phyloP scores from a whole-genome alignment of 2,113 vertebrate genomes.

The Epinephelus cyanopodus region DNA sequence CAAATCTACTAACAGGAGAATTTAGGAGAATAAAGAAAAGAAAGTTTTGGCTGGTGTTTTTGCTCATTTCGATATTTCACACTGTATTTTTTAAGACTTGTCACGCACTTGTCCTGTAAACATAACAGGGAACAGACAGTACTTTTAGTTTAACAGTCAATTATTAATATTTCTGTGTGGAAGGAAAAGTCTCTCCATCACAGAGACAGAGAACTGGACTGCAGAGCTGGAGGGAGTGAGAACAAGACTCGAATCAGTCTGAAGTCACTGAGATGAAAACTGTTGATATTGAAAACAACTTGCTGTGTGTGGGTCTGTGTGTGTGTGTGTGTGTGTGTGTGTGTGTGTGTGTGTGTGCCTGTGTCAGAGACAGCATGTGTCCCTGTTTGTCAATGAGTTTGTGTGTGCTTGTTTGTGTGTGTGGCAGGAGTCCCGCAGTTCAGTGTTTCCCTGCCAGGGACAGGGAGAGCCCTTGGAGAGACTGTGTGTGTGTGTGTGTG shows the following conservation, averaged over 20 bases:
- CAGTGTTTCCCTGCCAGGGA: conserved; percentile 61
- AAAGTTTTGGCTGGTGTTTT: neutral
- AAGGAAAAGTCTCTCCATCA: neutral
- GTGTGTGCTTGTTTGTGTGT: conserved; percentile 44
- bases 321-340: too few relatives aligned
- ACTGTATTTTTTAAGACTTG: neutral
- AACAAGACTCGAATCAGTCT: neutral
- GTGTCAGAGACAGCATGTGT: conserved; percentile 7
- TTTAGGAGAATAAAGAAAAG: neutral
- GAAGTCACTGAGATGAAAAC: conserved; percentile 29
- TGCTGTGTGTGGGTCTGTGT: neutral
- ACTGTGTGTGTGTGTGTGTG: conserved; percentile 43
- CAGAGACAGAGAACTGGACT: neutral
- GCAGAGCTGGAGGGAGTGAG: neutral
- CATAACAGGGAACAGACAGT: neutral
- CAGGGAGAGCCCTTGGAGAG: conserved; percentile 65
- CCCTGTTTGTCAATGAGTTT: conserved; percentile 12
- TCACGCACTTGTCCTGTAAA: neutral
- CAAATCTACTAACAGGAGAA: neutral
- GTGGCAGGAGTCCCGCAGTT: conserved; percentile 62
- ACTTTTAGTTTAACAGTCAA: neutral
- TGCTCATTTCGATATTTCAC: neutral
- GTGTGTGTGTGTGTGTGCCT: neutral
- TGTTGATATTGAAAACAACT: conserved; percentile 26
- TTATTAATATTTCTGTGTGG: neutral